Conservation (phyloP, 2,888 invertebrate genomes). For the Xanthia togata region DNA sequence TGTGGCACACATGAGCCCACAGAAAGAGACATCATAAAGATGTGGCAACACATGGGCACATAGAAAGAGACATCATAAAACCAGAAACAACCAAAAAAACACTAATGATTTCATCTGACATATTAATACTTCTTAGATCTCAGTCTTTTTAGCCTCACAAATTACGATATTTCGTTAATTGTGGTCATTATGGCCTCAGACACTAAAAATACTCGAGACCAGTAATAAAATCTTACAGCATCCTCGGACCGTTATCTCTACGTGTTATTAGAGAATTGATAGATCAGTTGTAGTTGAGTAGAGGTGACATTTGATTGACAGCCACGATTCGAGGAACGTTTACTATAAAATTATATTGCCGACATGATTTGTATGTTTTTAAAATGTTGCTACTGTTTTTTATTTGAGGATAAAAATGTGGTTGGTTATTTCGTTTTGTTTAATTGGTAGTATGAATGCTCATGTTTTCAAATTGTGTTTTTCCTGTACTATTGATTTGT, state of each 20-base stretch:
- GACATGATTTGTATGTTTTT: slow-evolving; percentile 45
- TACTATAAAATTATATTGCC: slow-evolving; percentile 25
- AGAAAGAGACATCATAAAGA: neutral
- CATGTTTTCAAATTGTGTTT: neutral
- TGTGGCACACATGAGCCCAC: no score
- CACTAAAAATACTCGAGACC: slow-evolving; percentile 61
- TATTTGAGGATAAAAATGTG: slow-evolving; percentile 16
- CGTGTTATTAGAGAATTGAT: slow-evolving; percentile 70
- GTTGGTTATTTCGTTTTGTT: slow-evolving; percentile 11
- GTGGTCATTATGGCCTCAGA: slow-evolving; percentile 46
- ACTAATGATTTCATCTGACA: slow-evolving; percentile 57
- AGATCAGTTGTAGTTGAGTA: slow-evolving; percentile 58
- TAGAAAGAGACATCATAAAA: slow-evolving; percentile 7
- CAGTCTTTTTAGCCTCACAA: slow-evolving; percentile 49
- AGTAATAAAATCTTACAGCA: slow-evolving; percentile 74
- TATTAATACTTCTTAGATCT: slow-evolving; percentile 56
- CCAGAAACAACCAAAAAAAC: slow-evolving; percentile 27
- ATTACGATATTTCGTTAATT: slow-evolving; percentile 64
- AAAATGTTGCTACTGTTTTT: slow-evolving; percentile 59
- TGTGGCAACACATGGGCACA: slow-evolving; percentile 18
- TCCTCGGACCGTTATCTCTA: slow-evolving; percentile 71
- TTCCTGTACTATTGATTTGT: neutral
- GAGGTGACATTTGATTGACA: slow-evolving; percentile 67
- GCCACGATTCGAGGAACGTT: slow-evolving; percentile 41
- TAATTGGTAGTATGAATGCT: neutral